A percentile compares a stretch with the other conserved stretches of the same genome.
These are phyloP conservation scores for Myrmecophaga tridactyla DNA, from an alignment of 2,113 vertebrate species.

Conservation along the genomic window DNA sequence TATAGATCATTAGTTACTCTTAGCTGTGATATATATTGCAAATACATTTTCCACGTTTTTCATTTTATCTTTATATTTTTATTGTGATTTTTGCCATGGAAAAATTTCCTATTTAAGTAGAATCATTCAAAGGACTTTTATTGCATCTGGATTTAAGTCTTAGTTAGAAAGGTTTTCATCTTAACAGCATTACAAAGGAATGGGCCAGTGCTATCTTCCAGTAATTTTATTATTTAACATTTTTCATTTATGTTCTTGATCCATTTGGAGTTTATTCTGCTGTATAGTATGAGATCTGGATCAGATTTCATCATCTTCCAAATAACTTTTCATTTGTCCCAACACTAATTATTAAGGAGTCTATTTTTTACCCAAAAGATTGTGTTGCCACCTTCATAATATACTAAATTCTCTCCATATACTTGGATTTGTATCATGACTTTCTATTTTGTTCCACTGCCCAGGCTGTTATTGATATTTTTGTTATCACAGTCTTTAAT, in stretches of 20 bases:
- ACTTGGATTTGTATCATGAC: neutral
- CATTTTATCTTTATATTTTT: neutral
- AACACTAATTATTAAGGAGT: neutral
- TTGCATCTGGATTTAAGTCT: neutral
- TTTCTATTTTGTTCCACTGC: neutral
- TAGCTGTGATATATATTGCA: neutral
- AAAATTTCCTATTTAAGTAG: neutral
- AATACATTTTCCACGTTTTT: neutral
- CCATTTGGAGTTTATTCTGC: neutral
- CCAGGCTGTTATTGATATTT: neutral
- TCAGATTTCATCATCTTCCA: neutral
- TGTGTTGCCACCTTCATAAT: neutral
- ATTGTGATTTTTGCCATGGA: neutral
- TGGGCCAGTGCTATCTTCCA: neutral
- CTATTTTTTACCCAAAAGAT: neutral
- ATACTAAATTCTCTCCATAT: neutral
- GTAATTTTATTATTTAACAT: neutral
- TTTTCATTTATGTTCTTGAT: neutral
- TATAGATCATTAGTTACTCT: neutral
- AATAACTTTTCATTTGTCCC: neutral
- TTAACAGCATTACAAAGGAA: neutral
- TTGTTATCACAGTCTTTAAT: neutral
- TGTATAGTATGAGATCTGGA: neutral
- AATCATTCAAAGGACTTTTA: neutral
- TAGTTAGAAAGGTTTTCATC: neutral